phyloP scores from a whole-genome alignment of 2,113 vertebrate genomes.

The Salvelinus alpinus region DNA sequence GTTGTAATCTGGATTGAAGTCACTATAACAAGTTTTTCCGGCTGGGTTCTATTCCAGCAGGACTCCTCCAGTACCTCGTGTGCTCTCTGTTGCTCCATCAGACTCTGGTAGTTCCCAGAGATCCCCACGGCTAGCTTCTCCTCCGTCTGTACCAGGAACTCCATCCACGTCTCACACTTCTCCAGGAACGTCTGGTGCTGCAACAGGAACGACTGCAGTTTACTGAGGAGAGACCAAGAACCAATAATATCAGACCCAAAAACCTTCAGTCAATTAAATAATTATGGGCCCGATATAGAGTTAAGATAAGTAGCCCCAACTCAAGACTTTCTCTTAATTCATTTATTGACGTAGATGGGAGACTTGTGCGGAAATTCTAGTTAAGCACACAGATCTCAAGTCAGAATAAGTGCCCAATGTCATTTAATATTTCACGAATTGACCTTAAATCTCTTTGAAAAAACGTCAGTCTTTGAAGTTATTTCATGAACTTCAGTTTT shows the following conservation, averaged over 20 bases:
- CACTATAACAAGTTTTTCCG: neutral
- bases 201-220: constrained; percentile 92
- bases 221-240: constrained; percentile 72
- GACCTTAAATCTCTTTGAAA: too few relatives aligned
- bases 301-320: too few relatives aligned
- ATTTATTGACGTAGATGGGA: neutral
- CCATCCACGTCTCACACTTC: constrained; percentile 99
- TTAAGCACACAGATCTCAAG: too few relatives aligned
- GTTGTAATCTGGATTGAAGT: too few relatives aligned
- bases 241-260: neutral
- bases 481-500: too few relatives aligned
- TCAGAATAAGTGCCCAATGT: too few relatives aligned
- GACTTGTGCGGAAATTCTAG: neutral
- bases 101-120: constrained; percentile 90
- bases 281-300: neutral
- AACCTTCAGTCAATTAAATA: neutral
- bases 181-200: constrained; percentile 97
- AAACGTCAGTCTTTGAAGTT: too few relatives aligned
- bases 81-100: constrained; percentile 91
- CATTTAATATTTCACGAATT: too few relatives aligned
- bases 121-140: constrained; percentile 92
- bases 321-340: too few relatives aligned
- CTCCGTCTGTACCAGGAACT: constrained; percentile 93
- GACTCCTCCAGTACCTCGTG: constrained; percentile 80
- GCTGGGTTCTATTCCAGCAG: neutral